Conservation (phyloP, 2,888 invertebrate genomes). For the Lasioglossum leucozonium region DNA sequence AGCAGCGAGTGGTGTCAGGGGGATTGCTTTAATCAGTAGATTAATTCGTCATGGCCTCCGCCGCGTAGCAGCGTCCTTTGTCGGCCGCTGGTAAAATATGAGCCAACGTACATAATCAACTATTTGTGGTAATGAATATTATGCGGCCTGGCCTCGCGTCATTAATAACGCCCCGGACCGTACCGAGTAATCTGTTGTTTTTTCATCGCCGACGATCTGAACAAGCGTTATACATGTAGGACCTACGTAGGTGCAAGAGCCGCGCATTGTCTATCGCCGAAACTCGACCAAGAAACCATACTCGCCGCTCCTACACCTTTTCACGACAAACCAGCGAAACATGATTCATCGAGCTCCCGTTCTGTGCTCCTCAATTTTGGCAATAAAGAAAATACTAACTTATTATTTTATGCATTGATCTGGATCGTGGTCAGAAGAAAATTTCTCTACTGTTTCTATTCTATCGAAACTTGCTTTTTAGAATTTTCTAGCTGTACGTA, state of each 20-base stretch:
- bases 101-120: slow-evolving; percentile 83
- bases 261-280: slow-evolving; percentile 55
- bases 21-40: slow-evolving; percentile 84
- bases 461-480: not conserved
- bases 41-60: slow-evolving; percentile 83
- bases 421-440: not conserved
- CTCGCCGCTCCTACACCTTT: not conserved
- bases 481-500: too few species aligned
- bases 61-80: slow-evolving; percentile 82
- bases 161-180: slow-evolving; percentile 80
- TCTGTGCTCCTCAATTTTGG: not conserved
- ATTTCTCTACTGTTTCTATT: not conserved
- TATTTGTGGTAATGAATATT: slow-evolving; percentile 84
- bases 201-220: slow-evolving; percentile 25
- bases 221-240: slow-evolving; percentile 47
- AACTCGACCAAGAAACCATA: slow-evolving; percentile 46
- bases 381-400: not conserved
- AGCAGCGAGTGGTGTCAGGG: slow-evolving; percentile 81
- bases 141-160: slow-evolving; percentile 80
- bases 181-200: slow-evolving; percentile 68
- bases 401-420: not conserved
- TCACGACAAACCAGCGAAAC: slow-evolving; percentile 18
- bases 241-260: not conserved
- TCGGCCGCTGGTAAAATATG: slow-evolving; percentile 82
- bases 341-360: not conserved